A percentile compares a stretch with the other conserved stretches of the same genome.
phyloP scores from a whole-genome alignment of 1,140 invertebrate species.

The Heterodera schachtii region DNA sequence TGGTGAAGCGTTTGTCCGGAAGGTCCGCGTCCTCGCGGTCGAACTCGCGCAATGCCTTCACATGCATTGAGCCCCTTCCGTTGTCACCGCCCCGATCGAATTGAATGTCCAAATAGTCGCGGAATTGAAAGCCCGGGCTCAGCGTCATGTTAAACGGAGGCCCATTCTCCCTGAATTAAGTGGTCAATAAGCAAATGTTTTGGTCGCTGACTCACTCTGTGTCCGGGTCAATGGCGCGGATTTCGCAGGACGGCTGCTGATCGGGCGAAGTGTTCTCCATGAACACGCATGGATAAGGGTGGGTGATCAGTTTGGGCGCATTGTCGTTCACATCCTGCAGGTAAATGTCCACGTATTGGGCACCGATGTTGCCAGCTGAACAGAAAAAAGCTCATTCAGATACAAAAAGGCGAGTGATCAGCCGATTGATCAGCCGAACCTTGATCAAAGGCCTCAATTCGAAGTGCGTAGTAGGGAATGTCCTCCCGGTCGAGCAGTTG shows the following conservation, averaged over 20 bases:
- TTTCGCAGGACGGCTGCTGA: constrained; percentile 57
- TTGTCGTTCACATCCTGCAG: constrained; percentile 65
- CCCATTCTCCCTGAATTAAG: constrained; percentile 53
- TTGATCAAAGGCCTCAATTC: constrained; percentile 62
- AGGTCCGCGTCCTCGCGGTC: constrained; percentile 55
- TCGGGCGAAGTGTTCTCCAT: constrained; percentile 62
- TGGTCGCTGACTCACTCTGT: constrained; percentile 39
- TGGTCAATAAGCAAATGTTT: not conserved
- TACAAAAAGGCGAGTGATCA: constrained; percentile 22
- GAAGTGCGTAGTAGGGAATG: constrained; percentile 56
- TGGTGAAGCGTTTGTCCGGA: constrained; percentile 56
- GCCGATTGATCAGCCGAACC: constrained; percentile 34
- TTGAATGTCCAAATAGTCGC: constrained; percentile 48
- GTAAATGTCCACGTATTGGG: constrained; percentile 62
- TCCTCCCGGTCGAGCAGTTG: constrained; percentile 60
- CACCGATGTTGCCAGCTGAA: constrained; percentile 61
- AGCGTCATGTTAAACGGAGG: constrained; percentile 62
- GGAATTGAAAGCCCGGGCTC: constrained; percentile 47
- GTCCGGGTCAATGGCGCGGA: constrained; percentile 56
- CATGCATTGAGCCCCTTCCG: constrained; percentile 49
- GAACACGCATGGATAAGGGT: constrained; percentile 61
- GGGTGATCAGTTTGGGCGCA: constrained; percentile 58
- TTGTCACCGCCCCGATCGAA: constrained; percentile 46
- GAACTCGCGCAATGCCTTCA: constrained; percentile 53
- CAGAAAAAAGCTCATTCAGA: not conserved